phyloP scores from a whole-genome alignment of 1,140 invertebrate genomes.

The Lepidurus couesii region DNA sequence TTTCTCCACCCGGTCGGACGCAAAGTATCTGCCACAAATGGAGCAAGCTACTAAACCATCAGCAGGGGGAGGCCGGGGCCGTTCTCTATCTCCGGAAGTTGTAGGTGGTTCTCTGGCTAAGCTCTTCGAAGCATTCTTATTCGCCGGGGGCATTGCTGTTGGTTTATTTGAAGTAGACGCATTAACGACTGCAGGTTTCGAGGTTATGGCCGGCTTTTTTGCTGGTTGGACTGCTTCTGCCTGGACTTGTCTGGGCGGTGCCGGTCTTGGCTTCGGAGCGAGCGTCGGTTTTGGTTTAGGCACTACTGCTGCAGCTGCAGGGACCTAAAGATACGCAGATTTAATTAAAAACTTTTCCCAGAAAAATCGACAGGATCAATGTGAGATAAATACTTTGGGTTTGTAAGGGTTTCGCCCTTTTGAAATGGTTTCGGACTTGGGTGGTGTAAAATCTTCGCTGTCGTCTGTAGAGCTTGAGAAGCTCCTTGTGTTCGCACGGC shows the following conservation, averaged over 20 bases:
- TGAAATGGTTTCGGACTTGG: background rate
- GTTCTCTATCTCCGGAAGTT: conserved; percentile 26
- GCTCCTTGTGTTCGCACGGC: background rate
- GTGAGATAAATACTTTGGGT: background rate
- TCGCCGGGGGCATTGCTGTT: background rate
- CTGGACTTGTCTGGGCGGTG: background rate
- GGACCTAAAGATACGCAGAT: background rate
- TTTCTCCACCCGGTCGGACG: conserved; percentile 65
- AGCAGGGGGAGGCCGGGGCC: conserved; percentile 19
- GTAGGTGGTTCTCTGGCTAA: background rate
- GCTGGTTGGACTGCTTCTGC: background rate
- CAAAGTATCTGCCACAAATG: conserved; percentile 58
- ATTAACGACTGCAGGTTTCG: conserved; percentile 9
- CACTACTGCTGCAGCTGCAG: background rate
- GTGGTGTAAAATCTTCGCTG: background rate
- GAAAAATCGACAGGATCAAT: background rate
- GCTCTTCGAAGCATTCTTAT: conserved; percentile 9
- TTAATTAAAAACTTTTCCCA: background rate
- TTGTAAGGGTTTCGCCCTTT: background rate
- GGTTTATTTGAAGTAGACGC: conserved; percentile 29
- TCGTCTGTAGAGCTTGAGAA: background rate
- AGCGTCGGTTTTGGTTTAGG: background rate
- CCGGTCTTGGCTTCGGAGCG: background rate
- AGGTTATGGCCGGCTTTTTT: background rate
- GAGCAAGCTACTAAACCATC: conserved; percentile 42